Base-by-base conservation (phyloP, 2,797 vertebrate genomes). In the Dendrocincla fuliginosa region DNA sequence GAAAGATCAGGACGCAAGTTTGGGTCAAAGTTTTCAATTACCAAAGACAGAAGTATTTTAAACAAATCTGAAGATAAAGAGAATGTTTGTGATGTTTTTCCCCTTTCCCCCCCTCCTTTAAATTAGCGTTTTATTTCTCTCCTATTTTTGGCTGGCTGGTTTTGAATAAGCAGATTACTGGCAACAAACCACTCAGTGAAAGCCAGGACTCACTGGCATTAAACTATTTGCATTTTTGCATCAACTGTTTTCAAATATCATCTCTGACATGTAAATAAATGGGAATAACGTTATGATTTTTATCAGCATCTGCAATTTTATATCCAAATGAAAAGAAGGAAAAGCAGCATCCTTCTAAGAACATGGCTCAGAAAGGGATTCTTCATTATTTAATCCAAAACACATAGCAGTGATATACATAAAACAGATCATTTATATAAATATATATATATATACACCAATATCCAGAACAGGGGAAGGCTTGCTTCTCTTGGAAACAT, bases 71-170 rank as follows among this genome's bases (percentile, higher is more conserved):
- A 64, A 71, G 4, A 56, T 23, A 68, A 78, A 76, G 22, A 49
- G 2, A 53, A 41, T 4, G 1, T 3, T 1, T 41, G 4, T 13
- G 53, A 18, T 47, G 8, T 6, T 60, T 59, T 19, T 39, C 6
- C 11, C 37, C 8, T 18, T 13, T 39, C 2, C 6, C 18, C 19
- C 20, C 19, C 10, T 20, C 42, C 22, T 18, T 9, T 4, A 1
- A 1, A 3, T 33, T 10, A 24, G 3, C 18, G 41, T n/a, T 5
- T 3, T n/a, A 25, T 0, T 3, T 2, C 9, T 4, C 32, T 10
- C 5, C 5, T 55, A 28, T 30, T 84, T 65, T 61, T 61, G 17
- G 8, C 22, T 28, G 5, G 9, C 59, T 75, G 18, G 20, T 69
- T 94, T 75, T n/a, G 28, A 63, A 79, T 10, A 59, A 81, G 46